Evolutionary conservation across 2,113 vertebrate genomes (phyloP).

Genomic region (Pithys albifrons): DNA sequence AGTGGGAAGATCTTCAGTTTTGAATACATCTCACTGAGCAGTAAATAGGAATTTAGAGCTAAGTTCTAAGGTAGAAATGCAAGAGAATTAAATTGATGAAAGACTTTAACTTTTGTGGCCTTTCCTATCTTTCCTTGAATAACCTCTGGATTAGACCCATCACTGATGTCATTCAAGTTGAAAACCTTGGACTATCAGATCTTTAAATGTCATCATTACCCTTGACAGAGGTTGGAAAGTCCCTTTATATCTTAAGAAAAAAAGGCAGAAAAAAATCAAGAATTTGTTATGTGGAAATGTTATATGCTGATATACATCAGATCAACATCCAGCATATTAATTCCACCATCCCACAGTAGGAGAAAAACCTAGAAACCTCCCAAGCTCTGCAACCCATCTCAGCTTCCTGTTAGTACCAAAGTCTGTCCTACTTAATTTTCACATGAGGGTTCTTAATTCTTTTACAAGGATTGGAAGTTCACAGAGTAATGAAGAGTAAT

Average conservation of each 20-base stretch:
- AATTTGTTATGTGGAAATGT: neutral
- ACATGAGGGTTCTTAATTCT: neutral
- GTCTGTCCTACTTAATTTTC: neutral
- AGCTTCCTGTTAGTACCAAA: neutral
- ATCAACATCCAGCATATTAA: neutral
- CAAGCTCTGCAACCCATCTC: fast-evolving
- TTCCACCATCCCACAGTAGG: neutral
- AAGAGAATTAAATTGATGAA: neutral
- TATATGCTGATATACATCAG: neutral
- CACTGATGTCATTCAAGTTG: neutral
- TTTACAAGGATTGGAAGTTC: neutral
- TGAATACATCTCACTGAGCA: neutral
- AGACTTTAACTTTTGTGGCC: neutral
- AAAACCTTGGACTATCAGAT: neutral
- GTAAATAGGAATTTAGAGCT: neutral
- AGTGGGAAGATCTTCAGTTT: neutral
- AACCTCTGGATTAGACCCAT: neutral
- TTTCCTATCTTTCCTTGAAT: neutral
- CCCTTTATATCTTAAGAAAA: neutral
- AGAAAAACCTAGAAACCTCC: neutral
- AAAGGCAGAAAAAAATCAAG: neutral
- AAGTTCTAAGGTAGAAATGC: neutral
- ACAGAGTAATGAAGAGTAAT: neutral
- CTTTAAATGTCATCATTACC: neutral
- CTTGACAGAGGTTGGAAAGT: neutral